A percentile compares a stretch with the other conserved stretches of the same genome.
Evolutionary conservation across 2,888 invertebrate genomes (phyloP).

Genomic region (Tenthredo notha): DNA sequence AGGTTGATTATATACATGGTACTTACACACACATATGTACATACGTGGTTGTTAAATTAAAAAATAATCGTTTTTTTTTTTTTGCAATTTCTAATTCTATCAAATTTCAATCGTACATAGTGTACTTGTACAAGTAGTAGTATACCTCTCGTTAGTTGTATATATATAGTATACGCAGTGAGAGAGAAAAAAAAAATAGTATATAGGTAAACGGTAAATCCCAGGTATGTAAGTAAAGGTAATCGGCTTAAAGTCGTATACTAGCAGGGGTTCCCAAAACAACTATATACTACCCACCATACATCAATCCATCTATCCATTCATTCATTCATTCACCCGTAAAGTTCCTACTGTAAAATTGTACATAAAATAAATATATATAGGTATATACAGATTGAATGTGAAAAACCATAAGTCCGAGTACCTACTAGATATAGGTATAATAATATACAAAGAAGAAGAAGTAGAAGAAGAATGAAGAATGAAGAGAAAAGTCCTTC

Average conservation of each 20-base stretch:
- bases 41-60: too few relatives aligned
- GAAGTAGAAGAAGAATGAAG: too few relatives aligned
- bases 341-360: slow-evolving; percentile 39
- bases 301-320: background rate
- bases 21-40: background rate
- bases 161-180: slow-evolving; percentile 10
- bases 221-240: slow-evolving; percentile 16
- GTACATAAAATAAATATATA: too few relatives aligned
- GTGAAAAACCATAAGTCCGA: too few relatives aligned
- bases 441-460: too few relatives aligned
- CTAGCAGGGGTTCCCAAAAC: slow-evolving; percentile 45
- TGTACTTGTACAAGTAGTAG: too few relatives aligned
- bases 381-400: background rate
- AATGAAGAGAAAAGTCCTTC: too few relatives aligned
- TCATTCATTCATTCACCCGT: background rate
- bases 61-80: too few relatives aligned
- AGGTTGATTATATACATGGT: background rate
- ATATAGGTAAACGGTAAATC: slow-evolving; percentile 26
- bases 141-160: too few relatives aligned
- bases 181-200: slow-evolving; percentile 26
- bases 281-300: slow-evolving; percentile 62
- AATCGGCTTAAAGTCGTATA: slow-evolving; percentile 31
- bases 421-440: too few relatives aligned
- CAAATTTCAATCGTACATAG: too few relatives aligned
- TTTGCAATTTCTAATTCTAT: too few relatives aligned